Base-by-base conservation (phyloP, 2,113 vertebrate genomes). In the Buteo buteo region DNA sequence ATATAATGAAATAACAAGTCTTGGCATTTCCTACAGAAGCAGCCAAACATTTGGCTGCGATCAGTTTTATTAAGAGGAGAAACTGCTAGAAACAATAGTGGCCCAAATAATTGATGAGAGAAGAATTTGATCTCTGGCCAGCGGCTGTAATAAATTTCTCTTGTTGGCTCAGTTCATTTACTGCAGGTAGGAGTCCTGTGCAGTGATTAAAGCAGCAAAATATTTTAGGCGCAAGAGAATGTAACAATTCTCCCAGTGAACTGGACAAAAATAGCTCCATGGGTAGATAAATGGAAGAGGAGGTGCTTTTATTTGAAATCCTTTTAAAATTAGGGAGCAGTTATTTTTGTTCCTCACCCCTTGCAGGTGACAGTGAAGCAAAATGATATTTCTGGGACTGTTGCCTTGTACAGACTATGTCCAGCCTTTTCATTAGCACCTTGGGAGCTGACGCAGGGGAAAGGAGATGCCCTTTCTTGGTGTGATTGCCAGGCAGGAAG, bases 1-100 rank as follows among this genome's bases (percentile, higher is more conserved):
- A 66, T 61, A 66, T 91, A 95, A 96, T 91, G 84, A 92, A 97
- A 82, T 93, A 95, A 95, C 55, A 83, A 90, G 77, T 32, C 80
- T 78, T 97, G 85, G 70, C 66, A 86, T 45, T 88, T 94, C 59
- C 70, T 90, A 24, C 64, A 71, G 54, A 74, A 80, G 65, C 84
- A 78, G 79, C 70, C 71, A 82, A 94, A 86, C 38, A 66, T 80
- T 93, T 72, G 59, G 58, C 89, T 86, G 85, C 69, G 66, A 95
- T 94, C 76, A 57, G 66, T 88, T 94, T 88, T 93, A 90, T 92
- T 95, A 95, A 94, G 62, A 73, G 26, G 50, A 94, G 57, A 87
- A 96, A 36, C 50, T 92, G 31, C 89, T 90, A 62, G 87, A 89
- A 94, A 95, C 69, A 74, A 38, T 40, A 59, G 58, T 32, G 64